Conservation (phyloP, 2,113 vertebrate genomes). For the Oncorhynchus mykiss region DNA sequence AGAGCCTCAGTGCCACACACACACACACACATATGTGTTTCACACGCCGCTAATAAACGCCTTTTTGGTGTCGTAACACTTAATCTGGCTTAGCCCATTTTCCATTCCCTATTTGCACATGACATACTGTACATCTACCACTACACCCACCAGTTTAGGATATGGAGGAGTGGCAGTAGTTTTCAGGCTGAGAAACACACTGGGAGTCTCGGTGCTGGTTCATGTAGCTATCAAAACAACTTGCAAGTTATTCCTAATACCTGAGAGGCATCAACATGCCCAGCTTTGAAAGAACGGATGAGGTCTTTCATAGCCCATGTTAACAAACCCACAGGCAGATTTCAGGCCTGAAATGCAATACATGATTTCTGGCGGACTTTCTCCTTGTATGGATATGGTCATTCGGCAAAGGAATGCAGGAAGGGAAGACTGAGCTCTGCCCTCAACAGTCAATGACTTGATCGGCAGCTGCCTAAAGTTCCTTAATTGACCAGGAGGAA, state of each 20-base stretch:
- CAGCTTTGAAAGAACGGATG: slow-evolving; percentile 6
- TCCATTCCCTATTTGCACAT: slow-evolving; percentile 12
- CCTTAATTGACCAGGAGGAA: slow-evolving; percentile 1
- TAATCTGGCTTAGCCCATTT: slow-evolving; percentile 51
- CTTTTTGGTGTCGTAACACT: slow-evolving; percentile 32
- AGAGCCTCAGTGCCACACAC: slow-evolving; percentile 10
- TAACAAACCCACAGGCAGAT: slow-evolving; percentile 43
- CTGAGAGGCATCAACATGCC: slow-evolving; percentile 29
- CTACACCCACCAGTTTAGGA: slow-evolving; percentile 10
- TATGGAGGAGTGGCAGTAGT: neutral
- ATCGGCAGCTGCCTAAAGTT: slow-evolving; percentile 39
- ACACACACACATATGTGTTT: slow-evolving; percentile 13
- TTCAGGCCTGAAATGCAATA: slow-evolving; percentile 43
- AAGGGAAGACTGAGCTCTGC: slow-evolving; percentile 26
- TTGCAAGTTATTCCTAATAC: slow-evolving; percentile 19
- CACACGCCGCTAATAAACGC: slow-evolving; percentile 26
- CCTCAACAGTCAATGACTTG: slow-evolving; percentile 40
- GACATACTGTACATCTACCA: neutral
- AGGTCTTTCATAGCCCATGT: slow-evolving; percentile 44
- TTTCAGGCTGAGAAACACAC: neutral
- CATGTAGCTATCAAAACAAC: neutral
- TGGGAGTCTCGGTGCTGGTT: neutral
- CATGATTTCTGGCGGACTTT: slow-evolving; percentile 28
- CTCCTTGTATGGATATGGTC: neutral
- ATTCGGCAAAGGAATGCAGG: slow-evolving; percentile 2